Evolutionary conservation across 2,888 invertebrate genomes (phyloP).

Genomic region (Oscheius onirici): DNA sequence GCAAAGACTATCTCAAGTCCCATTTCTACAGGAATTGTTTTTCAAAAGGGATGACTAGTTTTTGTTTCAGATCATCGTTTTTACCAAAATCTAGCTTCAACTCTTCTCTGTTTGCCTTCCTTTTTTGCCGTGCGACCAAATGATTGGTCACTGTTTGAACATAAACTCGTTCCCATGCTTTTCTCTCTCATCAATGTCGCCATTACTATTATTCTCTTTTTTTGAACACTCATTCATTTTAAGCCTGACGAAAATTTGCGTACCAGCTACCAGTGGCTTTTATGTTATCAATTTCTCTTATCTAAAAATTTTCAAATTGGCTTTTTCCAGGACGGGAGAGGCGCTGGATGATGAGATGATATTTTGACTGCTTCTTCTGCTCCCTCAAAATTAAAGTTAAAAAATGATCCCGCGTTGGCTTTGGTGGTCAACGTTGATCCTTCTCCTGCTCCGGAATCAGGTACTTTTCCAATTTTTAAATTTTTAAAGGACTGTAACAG

Average conservation of each 20-base stretch:
- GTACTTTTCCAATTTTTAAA: neutral
- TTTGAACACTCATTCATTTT: neutral
- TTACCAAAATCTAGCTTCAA: no score
- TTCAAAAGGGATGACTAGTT: no score
- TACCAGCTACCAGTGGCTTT: neutral
- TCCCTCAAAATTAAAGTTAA: neutral
- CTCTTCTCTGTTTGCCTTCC: no score
- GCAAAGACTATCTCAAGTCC: no score
- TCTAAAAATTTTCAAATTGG: neutral
- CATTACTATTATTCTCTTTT: neutral
- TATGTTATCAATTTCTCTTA: neutral
- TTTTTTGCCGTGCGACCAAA: neutral
- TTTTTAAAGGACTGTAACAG: no score
- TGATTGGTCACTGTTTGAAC: neutral
- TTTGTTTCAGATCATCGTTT: no score
- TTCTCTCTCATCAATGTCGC: no score
- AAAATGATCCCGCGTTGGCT: conserved; percentile 27
- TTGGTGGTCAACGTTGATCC: conserved; percentile 30
- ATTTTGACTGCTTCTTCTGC: neutral
- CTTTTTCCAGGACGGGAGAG: no score
- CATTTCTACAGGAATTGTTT: no score
- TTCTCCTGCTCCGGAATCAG: conserved; percentile 11
- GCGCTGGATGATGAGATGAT: neutral
- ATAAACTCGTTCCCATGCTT: neutral
- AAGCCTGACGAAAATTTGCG: neutral